Percentiles rank a stretch among this genome's conserved stretches.
Conservation (phyloP, 2,888 invertebrate genomes). For the Lumbricus terrestris region DNA sequence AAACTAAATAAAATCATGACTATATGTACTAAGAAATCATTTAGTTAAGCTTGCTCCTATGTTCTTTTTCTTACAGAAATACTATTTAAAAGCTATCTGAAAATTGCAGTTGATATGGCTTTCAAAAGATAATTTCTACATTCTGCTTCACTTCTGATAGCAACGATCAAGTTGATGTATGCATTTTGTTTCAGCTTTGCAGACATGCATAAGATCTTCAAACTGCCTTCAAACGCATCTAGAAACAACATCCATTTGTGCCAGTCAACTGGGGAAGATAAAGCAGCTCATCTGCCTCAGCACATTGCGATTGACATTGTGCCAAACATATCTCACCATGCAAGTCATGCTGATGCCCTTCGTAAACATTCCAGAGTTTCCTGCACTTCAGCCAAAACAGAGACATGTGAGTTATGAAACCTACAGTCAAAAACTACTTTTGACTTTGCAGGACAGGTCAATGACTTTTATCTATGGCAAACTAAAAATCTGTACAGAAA, state of each 20-base stretch:
- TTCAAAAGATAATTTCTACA: not conserved
- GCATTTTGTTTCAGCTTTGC: not conserved
- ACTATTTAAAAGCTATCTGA: not conserved
- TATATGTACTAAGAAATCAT: too few species aligned
- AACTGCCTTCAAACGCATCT: not conserved
- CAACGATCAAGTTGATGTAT: not conserved
- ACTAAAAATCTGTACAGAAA: not conserved
- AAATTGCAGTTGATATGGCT: not conserved
- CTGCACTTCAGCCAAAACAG: constrained; percentile 11
- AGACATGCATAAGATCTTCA: not conserved
- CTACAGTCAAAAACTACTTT: not conserved
- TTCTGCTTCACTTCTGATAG: not conserved
- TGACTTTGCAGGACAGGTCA: not conserved
- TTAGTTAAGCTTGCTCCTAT: too few species aligned
- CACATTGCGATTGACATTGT: constrained; percentile 9
- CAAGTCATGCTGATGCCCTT: not conserved
- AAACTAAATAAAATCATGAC: too few species aligned
- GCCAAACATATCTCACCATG: not conserved
- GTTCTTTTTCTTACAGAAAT: too few species aligned
- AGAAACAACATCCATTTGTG: not conserved
- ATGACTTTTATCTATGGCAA: constrained; percentile 8
- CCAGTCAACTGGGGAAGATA: not conserved
- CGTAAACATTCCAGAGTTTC: not conserved
- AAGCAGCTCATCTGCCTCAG: not conserved
- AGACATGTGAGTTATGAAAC: not conserved